Evolutionary conservation across 2,113 vertebrate genomes (phyloP).

Genomic region (Paramormyrops kingsleyae): DNA sequence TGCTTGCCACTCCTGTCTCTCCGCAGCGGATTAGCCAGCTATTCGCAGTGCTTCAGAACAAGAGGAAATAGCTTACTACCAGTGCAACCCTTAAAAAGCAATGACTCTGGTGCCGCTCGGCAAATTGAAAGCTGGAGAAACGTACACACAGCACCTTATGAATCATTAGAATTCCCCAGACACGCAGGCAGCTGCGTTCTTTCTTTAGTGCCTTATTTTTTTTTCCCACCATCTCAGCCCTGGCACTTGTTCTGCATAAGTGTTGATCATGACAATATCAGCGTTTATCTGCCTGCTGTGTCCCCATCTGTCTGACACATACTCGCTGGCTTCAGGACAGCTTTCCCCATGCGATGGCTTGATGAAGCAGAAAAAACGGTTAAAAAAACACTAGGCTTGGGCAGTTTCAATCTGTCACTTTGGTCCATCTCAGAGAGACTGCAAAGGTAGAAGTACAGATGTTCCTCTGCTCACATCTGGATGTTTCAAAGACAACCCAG

Average conservation of each 20-base stretch:
- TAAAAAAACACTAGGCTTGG: constrained; percentile 8
- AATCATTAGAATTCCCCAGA: constrained; percentile 31
- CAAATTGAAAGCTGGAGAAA: constrained; percentile 49
- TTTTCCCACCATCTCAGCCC: constrained; percentile 38
- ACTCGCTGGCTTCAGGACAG: constrained; percentile 2
- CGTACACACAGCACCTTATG: constrained; percentile 22
- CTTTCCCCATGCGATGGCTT: constrained; percentile 1
- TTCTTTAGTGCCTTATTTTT: constrained; percentile 41
- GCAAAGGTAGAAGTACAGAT: constrained; percentile 46
- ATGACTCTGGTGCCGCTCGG: constrained; percentile 40
- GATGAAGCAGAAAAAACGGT: neutral
- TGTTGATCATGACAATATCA: constrained; percentile 54
- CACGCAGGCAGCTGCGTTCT: constrained; percentile 35
- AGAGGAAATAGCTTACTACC: constrained; percentile 44
- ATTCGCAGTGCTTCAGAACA: constrained; percentile 24
- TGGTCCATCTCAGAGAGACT: constrained; percentile 38
- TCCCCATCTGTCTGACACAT: constrained; percentile 45
- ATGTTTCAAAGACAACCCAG: constrained; percentile 57
- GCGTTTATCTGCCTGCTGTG: constrained; percentile 73
- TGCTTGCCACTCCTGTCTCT: constrained; percentile 26
- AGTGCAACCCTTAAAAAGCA: constrained; percentile 47
- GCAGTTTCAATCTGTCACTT: constrained; percentile 52
- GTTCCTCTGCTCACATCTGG: constrained; percentile 49
- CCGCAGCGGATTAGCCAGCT: constrained; percentile 17
- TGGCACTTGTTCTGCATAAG: constrained; percentile 48